Evolutionary conservation across 30 jellyfish, hydroid and myxozoan genomes (phyloP).

Genomic region (Aurelia sp.): DNA sequence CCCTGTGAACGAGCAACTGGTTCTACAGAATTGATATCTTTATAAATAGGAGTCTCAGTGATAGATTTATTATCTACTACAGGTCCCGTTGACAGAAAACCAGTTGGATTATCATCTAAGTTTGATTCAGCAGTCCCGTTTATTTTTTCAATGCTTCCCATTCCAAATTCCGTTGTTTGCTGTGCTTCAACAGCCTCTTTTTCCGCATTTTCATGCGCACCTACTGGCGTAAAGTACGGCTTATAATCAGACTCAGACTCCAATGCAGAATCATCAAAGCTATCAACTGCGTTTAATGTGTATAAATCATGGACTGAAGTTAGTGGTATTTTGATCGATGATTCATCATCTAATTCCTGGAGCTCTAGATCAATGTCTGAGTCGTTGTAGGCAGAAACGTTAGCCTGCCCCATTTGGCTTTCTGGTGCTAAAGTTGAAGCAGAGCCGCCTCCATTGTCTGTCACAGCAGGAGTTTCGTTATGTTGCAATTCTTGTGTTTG

Average conservation of each 20-base stretch:
- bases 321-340: slow-evolving; percentile 29
- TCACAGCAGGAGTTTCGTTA: background rate
- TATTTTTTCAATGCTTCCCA: background rate
- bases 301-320: slow-evolving; percentile 66
- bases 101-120: background rate
- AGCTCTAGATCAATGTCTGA: slow-evolving; percentile 23
- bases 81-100: slow-evolving; percentile 21
- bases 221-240: slow-evolving; percentile 37
- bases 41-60: slow-evolving; percentile 13
- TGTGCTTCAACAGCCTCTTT: background rate
- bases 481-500: background rate
- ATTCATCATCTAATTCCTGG: slow-evolving; percentile 32
- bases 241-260: slow-evolving; percentile 38
- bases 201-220: slow-evolving; percentile 29
- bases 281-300: slow-evolving; percentile 38
- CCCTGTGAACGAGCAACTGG: slow-evolving; percentile 34
- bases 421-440: background rate
- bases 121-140: background rate
- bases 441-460: too few species aligned
- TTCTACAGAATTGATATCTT: background rate
- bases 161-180: background rate
- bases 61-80: slow-evolving; percentile 6
- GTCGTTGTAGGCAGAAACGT: slow-evolving; percentile 12
- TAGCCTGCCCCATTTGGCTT: slow-evolving; percentile 49
- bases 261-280: slow-evolving; percentile 52